Base-by-base conservation (phyloP, 2,888 invertebrate species). In the Stictocephala bisonia region DNA sequence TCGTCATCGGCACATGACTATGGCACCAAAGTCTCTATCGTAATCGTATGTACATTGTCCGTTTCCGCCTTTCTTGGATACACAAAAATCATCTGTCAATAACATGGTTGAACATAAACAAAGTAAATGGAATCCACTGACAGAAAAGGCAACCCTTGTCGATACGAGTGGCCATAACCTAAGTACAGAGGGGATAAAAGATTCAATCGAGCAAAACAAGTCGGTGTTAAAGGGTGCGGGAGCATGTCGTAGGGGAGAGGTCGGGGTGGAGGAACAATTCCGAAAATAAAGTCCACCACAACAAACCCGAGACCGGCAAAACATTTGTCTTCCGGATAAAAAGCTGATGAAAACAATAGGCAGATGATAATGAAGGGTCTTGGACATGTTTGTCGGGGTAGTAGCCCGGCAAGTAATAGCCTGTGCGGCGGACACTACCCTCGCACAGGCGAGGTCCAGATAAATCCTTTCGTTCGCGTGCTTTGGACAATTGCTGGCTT, bases 301-400 rank as follows among this genome's bases (percentile, higher is more conserved):
- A 56, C 56, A 56, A 56, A 56, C 27, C 27, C 20, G n/a, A 15
- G 44, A 15, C 7, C 53, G 15, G 56, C 56, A 31, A 29, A 56
- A 56, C 56, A 56, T 56, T 56, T 56, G 56, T 56, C 56, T 56
- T 20, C 56, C 26, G 24, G 56, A 26, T 26, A 56, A 56, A 56
- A 56, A 44, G 44, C 53, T n/a, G 56, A 56, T 56, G 56, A 56
- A 56, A 56, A 56, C 56, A 56, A 56, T 56, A 56, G 56, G 56
- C 56, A 18, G 31, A 27, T 27, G 56, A 31, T 56, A 56, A 56
- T 56, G 56, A 56, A 56, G 56, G 56, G 56, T 56, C 56, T 56
- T 56, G 56, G 56, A 31, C n/a, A n/a, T n/a, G n/a, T n/a, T n/a
- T n/a, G n/a, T n/a, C 15, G 26, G 11, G 31, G 6, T 31, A 31